Percentiles rank a stretch among this genome's conserved stretches.
Conservation (phyloP, 2,888 invertebrate species). For the Tiliacea citrago region DNA sequence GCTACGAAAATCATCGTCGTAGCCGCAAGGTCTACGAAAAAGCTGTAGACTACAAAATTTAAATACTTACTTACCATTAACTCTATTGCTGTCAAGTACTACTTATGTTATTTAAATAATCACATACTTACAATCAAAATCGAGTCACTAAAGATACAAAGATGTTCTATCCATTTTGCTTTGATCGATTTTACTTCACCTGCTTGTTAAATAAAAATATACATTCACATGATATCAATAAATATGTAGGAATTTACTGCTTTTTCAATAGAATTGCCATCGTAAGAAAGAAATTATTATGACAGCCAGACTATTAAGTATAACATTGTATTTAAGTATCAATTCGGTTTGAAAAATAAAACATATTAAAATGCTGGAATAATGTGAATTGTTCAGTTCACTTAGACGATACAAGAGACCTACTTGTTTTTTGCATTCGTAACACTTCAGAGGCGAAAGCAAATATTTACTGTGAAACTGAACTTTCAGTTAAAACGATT, state of each 20-base stretch:
- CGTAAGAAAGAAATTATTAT: conserved; percentile 38
- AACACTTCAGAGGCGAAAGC: background rate
- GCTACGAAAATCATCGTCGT: background rate
- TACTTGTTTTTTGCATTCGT: conserved; percentile 14
- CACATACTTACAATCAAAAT: background rate
- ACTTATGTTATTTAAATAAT: background rate
- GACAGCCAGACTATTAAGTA: conserved; percentile 31
- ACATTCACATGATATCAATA: conserved; percentile 10
- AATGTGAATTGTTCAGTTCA: conserved; percentile 30
- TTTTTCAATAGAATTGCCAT: conserved; percentile 9
- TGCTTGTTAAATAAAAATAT: background rate
- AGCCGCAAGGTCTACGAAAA: background rate
- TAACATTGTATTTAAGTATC: conserved; percentile 38
- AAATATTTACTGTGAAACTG: background rate
- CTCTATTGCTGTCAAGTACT: background rate
- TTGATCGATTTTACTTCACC: background rate
- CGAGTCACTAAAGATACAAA: background rate
- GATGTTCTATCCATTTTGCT: background rate
- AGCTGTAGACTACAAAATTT: too few relatives aligned
- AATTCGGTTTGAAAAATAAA: conserved; percentile 16
- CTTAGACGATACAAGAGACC: conserved; percentile 6
- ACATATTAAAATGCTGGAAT: conserved; percentile 7
- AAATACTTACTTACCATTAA: background rate
- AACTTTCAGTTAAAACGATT: background rate
- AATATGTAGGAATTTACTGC: conserved; percentile 5